Conservation (phyloP, 2,888 invertebrate species). For the Ophion costatus region DNA sequence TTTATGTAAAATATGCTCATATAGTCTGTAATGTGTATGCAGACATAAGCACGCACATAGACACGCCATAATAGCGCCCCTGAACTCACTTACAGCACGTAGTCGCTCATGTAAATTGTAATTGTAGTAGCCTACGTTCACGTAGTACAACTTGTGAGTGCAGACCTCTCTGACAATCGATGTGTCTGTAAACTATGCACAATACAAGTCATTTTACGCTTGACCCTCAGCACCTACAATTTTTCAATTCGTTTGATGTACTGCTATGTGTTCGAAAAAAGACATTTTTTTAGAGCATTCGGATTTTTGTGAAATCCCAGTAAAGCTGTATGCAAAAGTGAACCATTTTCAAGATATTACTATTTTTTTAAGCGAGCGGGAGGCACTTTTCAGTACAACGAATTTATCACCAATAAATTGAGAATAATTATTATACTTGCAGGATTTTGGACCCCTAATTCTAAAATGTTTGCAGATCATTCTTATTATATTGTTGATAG, state of each 20-base stretch:
- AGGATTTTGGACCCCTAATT: too few species aligned
- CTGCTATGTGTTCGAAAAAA: too few species aligned
- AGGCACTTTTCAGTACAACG: too few species aligned
- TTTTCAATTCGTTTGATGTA: not conserved
- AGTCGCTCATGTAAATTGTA: slow-evolving; percentile 50
- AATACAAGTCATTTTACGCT: not conserved
- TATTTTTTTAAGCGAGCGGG: too few species aligned
- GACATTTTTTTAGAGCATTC: too few species aligned
- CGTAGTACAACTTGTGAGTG: slow-evolving; percentile 17
- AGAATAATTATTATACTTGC: too few species aligned
- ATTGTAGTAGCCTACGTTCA: slow-evolving; percentile 38
- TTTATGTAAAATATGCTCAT: slow-evolving; percentile 23
- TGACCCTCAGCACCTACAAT: not conserved
- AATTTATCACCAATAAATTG: too few species aligned
- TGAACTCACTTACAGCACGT: slow-evolving; percentile 41
- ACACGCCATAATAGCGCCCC: slow-evolving; percentile 4
- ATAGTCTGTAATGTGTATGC: not conserved
- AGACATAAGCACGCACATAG: not conserved
- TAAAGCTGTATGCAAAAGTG: too few species aligned
- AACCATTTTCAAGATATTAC: too few species aligned
- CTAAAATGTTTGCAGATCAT: too few species aligned
- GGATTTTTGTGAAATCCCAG: too few species aligned
- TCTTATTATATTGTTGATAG: too few species aligned
- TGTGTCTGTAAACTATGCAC: not conserved
- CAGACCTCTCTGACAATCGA: not conserved